These are phyloP conservation scores for Malacosoma neustria DNA, from an alignment of 2,888 invertebrate genomes.

Conservation along the genomic window DNA sequence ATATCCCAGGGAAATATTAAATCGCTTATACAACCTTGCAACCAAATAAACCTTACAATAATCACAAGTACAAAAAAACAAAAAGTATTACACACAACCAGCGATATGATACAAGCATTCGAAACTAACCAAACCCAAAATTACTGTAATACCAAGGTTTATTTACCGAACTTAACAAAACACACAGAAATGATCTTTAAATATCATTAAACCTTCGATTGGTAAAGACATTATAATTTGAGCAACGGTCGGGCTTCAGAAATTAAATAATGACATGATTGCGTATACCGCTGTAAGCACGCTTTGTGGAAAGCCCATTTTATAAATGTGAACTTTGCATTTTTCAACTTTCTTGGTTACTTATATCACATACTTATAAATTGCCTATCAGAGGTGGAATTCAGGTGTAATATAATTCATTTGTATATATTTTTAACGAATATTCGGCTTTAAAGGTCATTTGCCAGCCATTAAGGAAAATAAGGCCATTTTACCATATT, in stretches of 20 bases:
- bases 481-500: too few relatives aligned
- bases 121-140: background rate
- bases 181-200: background rate
- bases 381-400: too few relatives aligned
- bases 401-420: too few relatives aligned
- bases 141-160: background rate
- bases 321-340: slow-evolving; percentile 1
- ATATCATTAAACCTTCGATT: background rate
- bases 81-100: background rate
- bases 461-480: too few relatives aligned
- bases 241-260: background rate
- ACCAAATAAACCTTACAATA: too few relatives aligned
- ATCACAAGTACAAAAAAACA: too few relatives aligned
- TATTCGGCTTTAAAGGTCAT: too few relatives aligned
- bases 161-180: background rate
- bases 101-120: background rate
- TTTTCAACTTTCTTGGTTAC: background rate
- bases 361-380: background rate
- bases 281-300: background rate
- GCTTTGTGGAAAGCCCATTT: slow-evolving; percentile 1
- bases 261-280: background rate
- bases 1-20: too few relatives aligned
- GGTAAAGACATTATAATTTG: background rate
- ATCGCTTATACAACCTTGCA: too few relatives aligned
- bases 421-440: too few relatives aligned